Base-by-base conservation (phyloP, 2,113 vertebrate genomes). In the Andinoacara biseriatus region DNA sequence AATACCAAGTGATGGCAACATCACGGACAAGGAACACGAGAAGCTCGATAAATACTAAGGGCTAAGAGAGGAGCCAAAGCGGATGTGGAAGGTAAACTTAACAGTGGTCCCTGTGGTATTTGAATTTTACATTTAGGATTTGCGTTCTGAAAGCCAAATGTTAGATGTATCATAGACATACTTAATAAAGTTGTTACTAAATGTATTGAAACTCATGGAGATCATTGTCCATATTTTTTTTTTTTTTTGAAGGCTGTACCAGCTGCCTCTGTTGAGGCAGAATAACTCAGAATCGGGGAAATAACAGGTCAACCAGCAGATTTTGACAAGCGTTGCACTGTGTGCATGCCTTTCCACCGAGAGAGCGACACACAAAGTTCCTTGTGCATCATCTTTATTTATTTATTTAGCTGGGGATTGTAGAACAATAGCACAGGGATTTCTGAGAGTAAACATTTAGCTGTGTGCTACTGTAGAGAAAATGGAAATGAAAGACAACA, bases 401-500 rank as follows among this genome's bases (percentile, higher is more conserved):
- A 69, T 49, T 38, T 56, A 63, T 31, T n/a, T 10, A 18, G 2
- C 35, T 49, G 65, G 24, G 13, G 2, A n/a, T 67, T 57, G 65
- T 65, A 38, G 20, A 72, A 69, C 49, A 82, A 81, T 43, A 14
- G 38, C 84, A 77, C 29, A 84, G 49, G 22, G 63, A 89, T 80
- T 76, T 84, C 31, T 54, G 58, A 38, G 52, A 62, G 58, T 63
- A 86, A 84, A 84, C 74, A 62, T 77, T 91, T 49, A 38, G 35
- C 54, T 82, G 54, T 54, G 57, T 84, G 38, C 67, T 62, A 22
- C 54, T 40, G 26, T 72, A 31, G 46, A 74, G 24, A 31, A 80
- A 81, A 81, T 76, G n/a, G 38, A 84, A 87, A 87, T 81, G 13
- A 90, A 86, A 75, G 78, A 84, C 56, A 81, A 72, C 33, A 84